phyloP scores from a whole-genome alignment of 2,113 vertebrate genomes.

The Periophthalmodon schlosseri region DNA sequence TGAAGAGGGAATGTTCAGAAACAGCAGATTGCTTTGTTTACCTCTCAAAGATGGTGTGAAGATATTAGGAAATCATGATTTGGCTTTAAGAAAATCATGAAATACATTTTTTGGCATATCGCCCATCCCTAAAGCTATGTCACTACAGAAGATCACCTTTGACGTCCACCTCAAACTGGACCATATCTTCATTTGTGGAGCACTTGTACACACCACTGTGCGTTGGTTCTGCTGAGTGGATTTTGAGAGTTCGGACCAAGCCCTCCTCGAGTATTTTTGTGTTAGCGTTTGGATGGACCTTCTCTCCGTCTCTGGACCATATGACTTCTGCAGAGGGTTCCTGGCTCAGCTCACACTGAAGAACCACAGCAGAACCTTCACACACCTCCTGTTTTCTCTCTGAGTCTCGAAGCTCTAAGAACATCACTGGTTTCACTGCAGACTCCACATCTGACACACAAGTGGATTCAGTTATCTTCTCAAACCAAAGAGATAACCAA shows the following conservation, averaged over 20 bases:
- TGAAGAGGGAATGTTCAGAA: no score
- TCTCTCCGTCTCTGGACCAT: slow-evolving; percentile 76
- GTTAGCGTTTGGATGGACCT: slow-evolving; percentile 62
- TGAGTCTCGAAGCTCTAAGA: slow-evolving; percentile 65
- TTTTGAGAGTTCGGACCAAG: slow-evolving; percentile 59
- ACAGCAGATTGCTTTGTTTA: no score
- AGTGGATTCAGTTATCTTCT: slow-evolving; percentile 29
- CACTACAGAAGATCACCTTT: slow-evolving; percentile 70
- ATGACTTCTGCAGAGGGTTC: slow-evolving; percentile 63
- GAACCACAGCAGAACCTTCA: slow-evolving; percentile 66
- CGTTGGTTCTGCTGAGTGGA: slow-evolving; percentile 62
- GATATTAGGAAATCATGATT: no score
- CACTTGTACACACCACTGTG: slow-evolving; percentile 77
- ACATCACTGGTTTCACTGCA: slow-evolving; percentile 71
- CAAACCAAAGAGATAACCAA: slow-evolving; percentile 1
- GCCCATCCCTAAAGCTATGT: neutral
- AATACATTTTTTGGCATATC: no score
- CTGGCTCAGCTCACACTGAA: slow-evolving; percentile 72
- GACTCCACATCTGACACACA: slow-evolving; percentile 61
- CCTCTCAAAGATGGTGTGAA: no score
- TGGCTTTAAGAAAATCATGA: no score
- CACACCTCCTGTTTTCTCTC: slow-evolving; percentile 61
- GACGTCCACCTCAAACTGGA: slow-evolving; percentile 76
- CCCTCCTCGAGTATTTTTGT: slow-evolving; percentile 64
- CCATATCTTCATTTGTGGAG: slow-evolving; percentile 68